Percentiles rank a stretch among this genome's conserved stretches.
These are phyloP conservation scores for Trisateles emortualis DNA, from an alignment of 2,888 invertebrate genomes.

Conservation along the genomic window DNA sequence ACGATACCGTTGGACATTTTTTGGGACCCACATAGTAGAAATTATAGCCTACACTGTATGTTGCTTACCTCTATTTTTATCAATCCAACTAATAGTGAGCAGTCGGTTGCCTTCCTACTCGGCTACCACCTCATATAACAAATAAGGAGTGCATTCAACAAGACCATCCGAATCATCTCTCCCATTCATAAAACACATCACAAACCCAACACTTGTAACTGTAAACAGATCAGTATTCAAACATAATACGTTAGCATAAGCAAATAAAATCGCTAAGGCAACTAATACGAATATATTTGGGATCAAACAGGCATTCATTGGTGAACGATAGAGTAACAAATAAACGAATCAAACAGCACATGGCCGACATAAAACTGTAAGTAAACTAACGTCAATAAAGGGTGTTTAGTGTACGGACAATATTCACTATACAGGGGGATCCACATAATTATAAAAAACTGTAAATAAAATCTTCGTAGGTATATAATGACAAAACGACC, in stretches of 20 bases:
- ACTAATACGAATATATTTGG: constrained; percentile 47
- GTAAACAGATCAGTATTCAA: constrained; percentile 5
- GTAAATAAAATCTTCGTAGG: no score
- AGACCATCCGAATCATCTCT: background rate
- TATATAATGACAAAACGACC: no score
- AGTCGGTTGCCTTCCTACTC: no score
- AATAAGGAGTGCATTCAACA: no score
- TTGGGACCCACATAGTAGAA: no score
- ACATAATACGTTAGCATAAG: constrained; percentile 17
- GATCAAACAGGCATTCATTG: constrained; percentile 54
- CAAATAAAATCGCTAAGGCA: constrained; percentile 42
- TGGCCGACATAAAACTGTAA: constrained; percentile 64
- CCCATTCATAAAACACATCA: background rate
- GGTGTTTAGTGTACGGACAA: constrained; percentile 53
- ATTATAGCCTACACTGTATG: no score
- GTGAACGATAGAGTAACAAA: constrained; percentile 52
- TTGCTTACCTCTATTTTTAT: no score
- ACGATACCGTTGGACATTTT: no score
- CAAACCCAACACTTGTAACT: background rate
- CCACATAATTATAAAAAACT: no score
- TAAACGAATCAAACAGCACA: constrained; percentile 67
- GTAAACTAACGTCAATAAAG: constrained; percentile 56
- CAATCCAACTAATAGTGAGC: no score
- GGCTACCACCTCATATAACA: no score
- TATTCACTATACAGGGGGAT: constrained; percentile 36